Evolutionary conservation across 2,888 invertebrate species (phyloP), one percentile per base, ranked within the genome.

Genomic region (Tetheella fluctuosa): DNA sequence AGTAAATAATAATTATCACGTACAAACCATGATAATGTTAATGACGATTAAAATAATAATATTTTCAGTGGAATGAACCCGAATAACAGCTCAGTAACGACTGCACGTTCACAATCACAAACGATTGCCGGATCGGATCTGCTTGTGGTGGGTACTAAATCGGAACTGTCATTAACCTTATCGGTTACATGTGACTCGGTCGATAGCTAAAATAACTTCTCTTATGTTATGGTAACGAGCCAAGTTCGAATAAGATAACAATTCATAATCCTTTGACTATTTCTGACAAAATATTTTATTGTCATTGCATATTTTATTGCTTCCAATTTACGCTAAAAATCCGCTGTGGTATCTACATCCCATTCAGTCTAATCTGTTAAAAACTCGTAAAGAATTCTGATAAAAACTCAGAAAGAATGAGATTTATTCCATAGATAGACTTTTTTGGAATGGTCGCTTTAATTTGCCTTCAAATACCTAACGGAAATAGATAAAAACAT

Each of bases 121-220:
- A 67, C 74, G 74, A 80, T 79, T 79, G 74, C 78, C 77, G 74
- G 76, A 79, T 79, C 78, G 74, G 76, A 79, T 75, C 74, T 68
- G 61, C 23, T 48, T 53, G 59, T 71, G 62, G 67, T 69, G 68
- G 67, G 56, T 73, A 76, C 67, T 81, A 79, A 81, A 84, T 82
- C 76, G 79, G 76, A 80, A 83, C 76, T 80, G 83, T 80, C 81
- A 78, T 83, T 84, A 83, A 72, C 75, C 78, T 83, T 85, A 86
- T 86, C 84, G 76, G 76, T 72, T 74, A 76, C 79, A 77, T 76
- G 77, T 79, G 76, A 79, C 72, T 75, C 72, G 70, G 74, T 74
- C 70, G 54, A 54, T 53, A 70, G 70, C 66, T 67, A 69, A 74
- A 77, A 77, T 71, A 71, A 75, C 76, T 74, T 68, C 67, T 34